Conservation (phyloP, 2,113 vertebrate species). For the Ammodytes dubius region DNA sequence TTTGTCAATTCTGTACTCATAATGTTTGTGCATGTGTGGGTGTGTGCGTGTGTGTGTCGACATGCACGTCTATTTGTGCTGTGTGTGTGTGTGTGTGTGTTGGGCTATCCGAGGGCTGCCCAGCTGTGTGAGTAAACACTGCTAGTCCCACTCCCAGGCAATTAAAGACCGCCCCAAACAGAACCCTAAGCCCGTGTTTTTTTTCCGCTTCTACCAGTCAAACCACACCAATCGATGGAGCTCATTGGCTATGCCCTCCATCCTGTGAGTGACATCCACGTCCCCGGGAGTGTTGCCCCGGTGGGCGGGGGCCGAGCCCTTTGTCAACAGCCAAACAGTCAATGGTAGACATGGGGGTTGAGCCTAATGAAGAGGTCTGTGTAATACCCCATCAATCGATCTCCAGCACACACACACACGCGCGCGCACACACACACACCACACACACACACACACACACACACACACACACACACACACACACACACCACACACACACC, state of each 20-base stretch:
- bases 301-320: conserved; percentile 19
- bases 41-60: background rate
- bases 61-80: background rate
- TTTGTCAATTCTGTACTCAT: too few species aligned
- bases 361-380: conserved; percentile 78
- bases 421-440: too few species aligned
- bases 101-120: background rate
- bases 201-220: background rate
- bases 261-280: conserved; percentile 57
- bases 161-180: conserved; percentile 27
- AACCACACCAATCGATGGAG: conserved; percentile 62
- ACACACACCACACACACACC: too few species aligned
- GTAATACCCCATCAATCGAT: conserved; percentile 71
- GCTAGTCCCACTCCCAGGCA: conserved; percentile 48
- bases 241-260: conserved; percentile 39
- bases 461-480: conserved; percentile 13
- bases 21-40: background rate
- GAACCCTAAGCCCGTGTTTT: background rate
- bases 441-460: background rate
- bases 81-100: background rate
- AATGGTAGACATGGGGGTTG: conserved; percentile 48
- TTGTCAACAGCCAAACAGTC: conserved; percentile 67
- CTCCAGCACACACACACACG: conserved; percentile 55
- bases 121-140: conserved; percentile 48
- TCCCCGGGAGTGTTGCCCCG: conserved; percentile 17